phyloP scores from a whole-genome alignment of 2,113 vertebrate genomes.

The Indicator maculatus region DNA sequence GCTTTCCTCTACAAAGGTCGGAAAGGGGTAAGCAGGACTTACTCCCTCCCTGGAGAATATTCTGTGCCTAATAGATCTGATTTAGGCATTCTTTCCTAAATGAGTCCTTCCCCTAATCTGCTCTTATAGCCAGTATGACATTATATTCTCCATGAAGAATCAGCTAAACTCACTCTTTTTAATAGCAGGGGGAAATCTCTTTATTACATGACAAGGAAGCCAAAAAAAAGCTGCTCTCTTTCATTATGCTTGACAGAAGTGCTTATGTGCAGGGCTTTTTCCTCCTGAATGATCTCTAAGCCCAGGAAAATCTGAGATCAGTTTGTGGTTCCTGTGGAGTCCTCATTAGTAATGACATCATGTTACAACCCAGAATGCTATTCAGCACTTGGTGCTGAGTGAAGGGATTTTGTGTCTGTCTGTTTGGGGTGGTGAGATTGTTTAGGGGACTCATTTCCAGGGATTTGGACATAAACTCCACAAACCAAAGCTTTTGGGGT shows the following conservation, averaged over 20 bases:
- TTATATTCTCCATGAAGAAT: background rate
- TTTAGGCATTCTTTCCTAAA: background rate
- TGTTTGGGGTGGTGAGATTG: background rate
- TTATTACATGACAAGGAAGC: background rate
- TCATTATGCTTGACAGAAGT: constrained; percentile 4
- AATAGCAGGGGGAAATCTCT: background rate
- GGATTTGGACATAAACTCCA: background rate
- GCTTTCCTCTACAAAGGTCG: background rate
- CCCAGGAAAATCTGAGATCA: constrained; percentile 62
- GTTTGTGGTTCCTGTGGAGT: background rate
- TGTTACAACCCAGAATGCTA: background rate
- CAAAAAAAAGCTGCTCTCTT: background rate
- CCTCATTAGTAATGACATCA: constrained; percentile 49
- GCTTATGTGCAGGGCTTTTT: background rate
- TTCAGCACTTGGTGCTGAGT: background rate
- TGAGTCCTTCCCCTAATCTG: background rate
- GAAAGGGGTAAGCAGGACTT: background rate
- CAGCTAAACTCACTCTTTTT: background rate
- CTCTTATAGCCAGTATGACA: background rate
- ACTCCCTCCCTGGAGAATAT: background rate
- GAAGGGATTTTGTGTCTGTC: background rate
- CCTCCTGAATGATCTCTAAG: constrained; percentile 13
- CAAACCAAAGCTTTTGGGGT: background rate
- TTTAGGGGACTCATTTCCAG: background rate
- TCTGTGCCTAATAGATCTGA: background rate